These are phyloP conservation scores for Orthosia incerta DNA, from an alignment of 2,888 invertebrate species.

Conservation along the genomic window DNA sequence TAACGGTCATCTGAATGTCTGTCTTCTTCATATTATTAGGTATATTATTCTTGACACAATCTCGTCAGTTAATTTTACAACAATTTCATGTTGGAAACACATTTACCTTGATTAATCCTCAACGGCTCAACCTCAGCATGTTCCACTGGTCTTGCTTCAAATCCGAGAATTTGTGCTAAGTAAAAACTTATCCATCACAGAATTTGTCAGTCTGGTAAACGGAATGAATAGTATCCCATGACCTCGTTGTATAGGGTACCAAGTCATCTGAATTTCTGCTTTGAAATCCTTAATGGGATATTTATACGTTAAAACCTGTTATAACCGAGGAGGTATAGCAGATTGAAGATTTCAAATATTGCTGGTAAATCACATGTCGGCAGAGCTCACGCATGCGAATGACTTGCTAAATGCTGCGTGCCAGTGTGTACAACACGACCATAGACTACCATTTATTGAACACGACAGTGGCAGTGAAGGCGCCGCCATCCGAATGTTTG, in stretches of 20 bases:
- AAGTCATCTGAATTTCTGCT: background rate
- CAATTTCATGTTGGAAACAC: background rate
- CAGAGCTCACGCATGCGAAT: background rate
- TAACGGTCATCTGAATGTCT: background rate
- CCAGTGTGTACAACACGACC: constrained; percentile 1
- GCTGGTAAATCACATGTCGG: background rate
- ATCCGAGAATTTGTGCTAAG: background rate
- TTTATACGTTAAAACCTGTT: too few species aligned
- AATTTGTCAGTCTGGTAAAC: background rate
- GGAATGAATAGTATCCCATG: background rate
- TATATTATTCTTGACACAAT: background rate
- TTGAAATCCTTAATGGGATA: background rate
- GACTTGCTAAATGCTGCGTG: constrained; percentile 15
- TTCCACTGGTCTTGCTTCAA: background rate
- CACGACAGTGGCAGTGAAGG: too few species aligned
- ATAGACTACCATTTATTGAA: too few species aligned
- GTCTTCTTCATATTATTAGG: background rate
- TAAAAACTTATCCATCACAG: background rate
- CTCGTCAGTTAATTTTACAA: background rate
- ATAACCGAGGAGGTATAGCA: too few species aligned
- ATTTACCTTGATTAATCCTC: background rate
- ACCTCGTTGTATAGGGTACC: background rate
- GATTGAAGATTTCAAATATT: background rate
- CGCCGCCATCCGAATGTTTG: background rate
- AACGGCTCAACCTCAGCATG: background rate